phyloP scores from a whole-genome alignment of 2,797 vertebrate species.

The Dallia pectoralis region DNA sequence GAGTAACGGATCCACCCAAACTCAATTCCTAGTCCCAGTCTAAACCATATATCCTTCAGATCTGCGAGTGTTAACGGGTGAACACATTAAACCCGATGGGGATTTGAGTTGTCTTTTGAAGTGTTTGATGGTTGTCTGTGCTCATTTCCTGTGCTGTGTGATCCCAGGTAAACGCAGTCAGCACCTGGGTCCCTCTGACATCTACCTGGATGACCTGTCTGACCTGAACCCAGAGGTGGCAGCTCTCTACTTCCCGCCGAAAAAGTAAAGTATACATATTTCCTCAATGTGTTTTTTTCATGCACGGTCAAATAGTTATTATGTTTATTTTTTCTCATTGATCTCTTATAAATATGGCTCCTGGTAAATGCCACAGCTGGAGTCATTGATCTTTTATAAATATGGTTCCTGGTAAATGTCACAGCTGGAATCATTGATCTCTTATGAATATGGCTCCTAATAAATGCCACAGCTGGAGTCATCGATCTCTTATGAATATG shows the following conservation, averaged over 20 bases:
- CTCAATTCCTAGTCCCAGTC: not conserved
- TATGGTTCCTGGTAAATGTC: no score
- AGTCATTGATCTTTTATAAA: no score
- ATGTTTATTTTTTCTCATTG: no score
- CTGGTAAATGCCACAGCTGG: not conserved
- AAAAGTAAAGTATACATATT: constrained; percentile 71
- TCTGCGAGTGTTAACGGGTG: not conserved
- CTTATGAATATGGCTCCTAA: not conserved
- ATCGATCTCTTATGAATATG: no score
- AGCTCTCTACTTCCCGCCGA: constrained; percentile 80
- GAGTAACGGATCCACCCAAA: not conserved
- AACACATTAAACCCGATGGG: not conserved
- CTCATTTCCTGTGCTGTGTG: constrained; percentile 11
- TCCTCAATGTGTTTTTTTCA: not conserved
- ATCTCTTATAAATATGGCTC: not conserved
- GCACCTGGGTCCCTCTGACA: constrained; percentile 76
- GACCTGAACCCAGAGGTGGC: constrained; percentile 76
- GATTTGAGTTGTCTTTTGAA: not conserved
- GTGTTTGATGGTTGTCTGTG: not conserved
- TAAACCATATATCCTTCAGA: not conserved
- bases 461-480: not conserved
- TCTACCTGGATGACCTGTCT: constrained; percentile 86
- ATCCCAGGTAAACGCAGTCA: constrained; percentile 76
- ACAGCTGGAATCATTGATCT: no score
- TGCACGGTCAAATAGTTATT: no score